Evolutionary conservation across 2,797 vertebrate species (phyloP), one percentile per base, ranked within the genome.

Genomic region (Luscinia megarhynchos): DNA sequence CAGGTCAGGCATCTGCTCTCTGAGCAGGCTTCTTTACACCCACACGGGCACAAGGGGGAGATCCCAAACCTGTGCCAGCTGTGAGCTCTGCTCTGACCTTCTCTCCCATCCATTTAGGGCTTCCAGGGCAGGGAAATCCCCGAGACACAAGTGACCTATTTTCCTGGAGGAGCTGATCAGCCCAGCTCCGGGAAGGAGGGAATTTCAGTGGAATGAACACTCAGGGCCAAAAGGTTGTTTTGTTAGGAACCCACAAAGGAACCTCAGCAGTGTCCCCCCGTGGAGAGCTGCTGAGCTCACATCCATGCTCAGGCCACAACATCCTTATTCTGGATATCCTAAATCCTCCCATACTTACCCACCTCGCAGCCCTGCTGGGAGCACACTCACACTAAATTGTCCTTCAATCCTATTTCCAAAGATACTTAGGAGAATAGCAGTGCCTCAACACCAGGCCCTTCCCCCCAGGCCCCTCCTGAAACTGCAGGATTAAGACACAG

Each of bases 341-440:
- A 83, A 87, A 89, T 78, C 76, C 87, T 40, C 50, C 75, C 53
- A 15, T 50, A 82, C 92, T 93, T 54, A 95, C 88, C 92, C 68
- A 22, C 59, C 59, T 48, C 87, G 51, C 59, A 76, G 74, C 74
- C 32, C 48, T 1, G 9, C 51, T 34, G 92, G 48, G 64, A 77
- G 80, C 53, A 30, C 64, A 69, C 59, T 38, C 48, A 40, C 30
- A 24, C 30, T 24, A 16, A 82, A 48, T 2, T 72, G 86, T 41
- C 64, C 87, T 75, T 46, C 89, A 93, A 85, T 84, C 72, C 90
- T 68, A 38, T 80, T 95, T 74, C 78, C 63, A 55, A 67, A 92
- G 50, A 32, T 50, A 80, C 43, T 69, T 23, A 29, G 51, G 77
- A 87, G 84, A 84, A 53, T 6, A 40, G 38, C 1, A 4, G 22